Base-by-base conservation (phyloP, 53 echinoderm and acorn worm species). In the Henricia sp. region DNA sequence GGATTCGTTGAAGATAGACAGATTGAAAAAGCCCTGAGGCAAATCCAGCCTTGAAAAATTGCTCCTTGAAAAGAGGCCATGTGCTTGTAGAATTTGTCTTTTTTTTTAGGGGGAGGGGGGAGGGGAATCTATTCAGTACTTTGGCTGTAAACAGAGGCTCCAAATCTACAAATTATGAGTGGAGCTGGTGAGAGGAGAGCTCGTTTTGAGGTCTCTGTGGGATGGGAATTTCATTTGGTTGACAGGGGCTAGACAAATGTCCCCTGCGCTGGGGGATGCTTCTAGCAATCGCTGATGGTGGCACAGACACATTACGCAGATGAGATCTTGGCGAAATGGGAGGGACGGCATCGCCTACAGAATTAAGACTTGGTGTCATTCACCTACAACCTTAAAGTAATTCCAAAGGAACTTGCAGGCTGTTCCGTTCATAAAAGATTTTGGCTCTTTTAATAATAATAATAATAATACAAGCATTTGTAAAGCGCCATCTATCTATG, bases 101-200 rank as follows among this genome's bases (percentile, higher is more conserved):
- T 60, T 17, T 60, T 60, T 60, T 60, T 29, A 60, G 29, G 12
- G 16, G 33, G n/a, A n/a, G n/a, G n/a, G n/a, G n/a, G n/a, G n/a
- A n/a, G n/a, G n/a, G n/a, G n/a, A n/a, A n/a, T n/a, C n/a, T n/a
- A n/a, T n/a, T n/a, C n/a, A n/a, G n/a, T n/a, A n/a, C n/a, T n/a
- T 16, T 76, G 78, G 78, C 63, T n/a, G 62, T 78, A 78, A 62
- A 78, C 78, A 78, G 27, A 43, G 30, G 42, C 60, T 62, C 60
- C 63, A 78, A 78, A 78, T 78, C 78, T 78, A 62, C 78, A 63
- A 78, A 78, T 78, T 78, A 78, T 60, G 63, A 78, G 78, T 62
- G 60, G 78, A 62, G 60, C n/a, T 78, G 60, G 78, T 28, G 32
- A 57, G 27, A 57, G 55, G 24, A 25, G 76, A 27, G 75, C 16